A percentile compares a stretch with the other conserved stretches of the same genome.
Evolutionary conservation across 2,888 invertebrate species (phyloP).

Genomic region (Mesoligia furuncula): DNA sequence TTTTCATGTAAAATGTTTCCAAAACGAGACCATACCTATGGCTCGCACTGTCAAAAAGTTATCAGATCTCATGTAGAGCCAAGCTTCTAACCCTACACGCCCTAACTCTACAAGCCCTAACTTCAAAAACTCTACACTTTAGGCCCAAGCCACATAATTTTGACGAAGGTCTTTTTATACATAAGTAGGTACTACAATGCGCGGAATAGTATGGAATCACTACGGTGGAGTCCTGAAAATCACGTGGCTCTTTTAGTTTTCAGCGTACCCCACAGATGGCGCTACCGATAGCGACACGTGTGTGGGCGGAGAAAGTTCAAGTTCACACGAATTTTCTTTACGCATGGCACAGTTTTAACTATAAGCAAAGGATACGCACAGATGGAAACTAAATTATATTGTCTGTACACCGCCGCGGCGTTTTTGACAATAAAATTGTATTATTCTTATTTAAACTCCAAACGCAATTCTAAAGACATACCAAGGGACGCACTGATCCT

Average conservation of each 20-base stretch:
- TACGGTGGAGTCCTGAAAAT: neutral
- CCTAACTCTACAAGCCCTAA: no score
- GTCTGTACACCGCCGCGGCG: neutral
- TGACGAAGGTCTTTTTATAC: no score
- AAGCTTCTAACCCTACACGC: no score
- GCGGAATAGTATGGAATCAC: no score
- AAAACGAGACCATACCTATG: no score
- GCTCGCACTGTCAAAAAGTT: no score
- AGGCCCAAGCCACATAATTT: no score
- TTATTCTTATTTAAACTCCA: conserved; percentile 46
- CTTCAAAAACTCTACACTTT: no score
- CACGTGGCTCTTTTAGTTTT: conserved; percentile 12
- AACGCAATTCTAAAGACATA: conserved; percentile 45
- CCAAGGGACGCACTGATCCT: conserved; percentile 58
- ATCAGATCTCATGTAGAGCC: no score
- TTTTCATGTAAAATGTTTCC: no score
- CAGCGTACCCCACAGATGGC: conserved; percentile 34
- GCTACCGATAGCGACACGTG: conserved; percentile 23
- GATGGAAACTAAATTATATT: neutral
- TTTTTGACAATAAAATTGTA: conserved; percentile 7
- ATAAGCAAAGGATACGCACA: neutral
- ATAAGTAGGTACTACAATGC: neutral
- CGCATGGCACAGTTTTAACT: conserved; percentile 39
- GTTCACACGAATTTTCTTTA: conserved; percentile 38
- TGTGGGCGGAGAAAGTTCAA: conserved; percentile 39